A percentile compares a stretch with the other conserved stretches of the same genome.
Evolutionary conservation across 2,888 invertebrate species (phyloP).

Genomic region (Taphrorychus bicolor): DNA sequence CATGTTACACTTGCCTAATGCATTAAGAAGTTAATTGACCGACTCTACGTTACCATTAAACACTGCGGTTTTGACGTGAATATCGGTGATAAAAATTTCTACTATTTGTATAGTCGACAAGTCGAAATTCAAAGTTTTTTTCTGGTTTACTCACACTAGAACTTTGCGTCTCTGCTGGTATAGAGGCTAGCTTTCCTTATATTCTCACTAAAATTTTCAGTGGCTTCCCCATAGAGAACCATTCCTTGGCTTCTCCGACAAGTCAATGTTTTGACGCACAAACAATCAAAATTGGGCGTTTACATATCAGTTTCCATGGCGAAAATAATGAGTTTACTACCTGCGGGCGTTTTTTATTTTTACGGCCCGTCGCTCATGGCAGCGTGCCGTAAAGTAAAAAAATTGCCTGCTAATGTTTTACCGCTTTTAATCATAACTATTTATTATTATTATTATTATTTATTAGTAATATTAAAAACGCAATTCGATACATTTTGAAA

Average conservation of each 20-base stretch:
- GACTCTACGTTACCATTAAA: slow-evolving; percentile 6
- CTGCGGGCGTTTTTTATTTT: no score
- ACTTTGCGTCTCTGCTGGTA: slow-evolving; percentile 23
- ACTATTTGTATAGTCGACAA: slow-evolving; percentile 18
- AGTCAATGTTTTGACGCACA: no score
- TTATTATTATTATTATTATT: no score
- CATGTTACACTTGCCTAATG: slow-evolving; percentile 1
- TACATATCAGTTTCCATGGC: no score
- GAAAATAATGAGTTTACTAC: no score
- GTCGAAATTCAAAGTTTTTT: slow-evolving; percentile 23
- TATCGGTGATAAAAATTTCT: slow-evolving; percentile 19
- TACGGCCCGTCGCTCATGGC: no score
- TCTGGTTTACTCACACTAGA: slow-evolving; percentile 10
- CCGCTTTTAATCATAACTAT: no score
- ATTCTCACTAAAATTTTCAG: slow-evolving; percentile 24
- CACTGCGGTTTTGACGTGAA: slow-evolving; percentile 10
- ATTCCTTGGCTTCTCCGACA: slow-evolving; percentile 17
- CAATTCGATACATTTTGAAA: no score
- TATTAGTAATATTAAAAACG: no score
- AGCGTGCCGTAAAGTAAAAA: no score
- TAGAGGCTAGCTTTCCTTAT: slow-evolving; percentile 24
- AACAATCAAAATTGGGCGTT: no score
- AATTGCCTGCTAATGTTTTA: no score
- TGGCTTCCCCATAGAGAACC: slow-evolving; percentile 25
- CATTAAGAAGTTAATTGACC: not conserved